Percentiles rank a stretch among this genome's conserved stretches.
Evolutionary conservation across 2,888 invertebrate species (phyloP).

Genomic region (Crepidodera aurea): DNA sequence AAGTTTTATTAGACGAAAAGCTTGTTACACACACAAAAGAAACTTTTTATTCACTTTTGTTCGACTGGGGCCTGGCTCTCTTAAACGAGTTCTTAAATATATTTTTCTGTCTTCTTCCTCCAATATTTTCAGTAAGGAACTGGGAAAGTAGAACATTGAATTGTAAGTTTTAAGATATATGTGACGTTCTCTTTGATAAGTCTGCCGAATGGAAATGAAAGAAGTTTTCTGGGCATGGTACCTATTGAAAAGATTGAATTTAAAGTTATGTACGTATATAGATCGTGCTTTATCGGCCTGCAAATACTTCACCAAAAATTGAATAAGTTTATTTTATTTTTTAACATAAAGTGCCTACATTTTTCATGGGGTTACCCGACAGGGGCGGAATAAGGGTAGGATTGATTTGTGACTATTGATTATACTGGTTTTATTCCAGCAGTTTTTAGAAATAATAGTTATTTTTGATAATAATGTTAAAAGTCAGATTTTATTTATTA

Average conservation of each 20-base stretch:
- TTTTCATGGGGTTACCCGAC: too few relatives aligned
- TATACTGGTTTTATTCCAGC: too few relatives aligned
- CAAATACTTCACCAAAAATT: slow-evolving; percentile 1
- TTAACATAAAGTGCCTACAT: too few relatives aligned
- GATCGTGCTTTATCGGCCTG: neutral
- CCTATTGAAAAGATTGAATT: slow-evolving; percentile 28
- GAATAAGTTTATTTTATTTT: neutral
- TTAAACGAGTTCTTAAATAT: slow-evolving; percentile 17
- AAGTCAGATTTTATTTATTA: too few relatives aligned
- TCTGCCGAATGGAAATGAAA: slow-evolving; percentile 17
- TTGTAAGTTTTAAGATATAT: slow-evolving; percentile 32
- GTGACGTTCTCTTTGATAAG: slow-evolving; percentile 25
- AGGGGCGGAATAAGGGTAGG: too few relatives aligned
- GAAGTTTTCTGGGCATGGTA: slow-evolving; percentile 8
- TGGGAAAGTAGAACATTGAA: slow-evolving; percentile 26
- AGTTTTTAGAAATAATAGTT: too few relatives aligned
- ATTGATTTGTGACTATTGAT: too few relatives aligned
- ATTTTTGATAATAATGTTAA: too few relatives aligned
- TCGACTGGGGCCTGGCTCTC: neutral
- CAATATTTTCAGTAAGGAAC: slow-evolving; percentile 5
- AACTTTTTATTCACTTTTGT: slow-evolving; percentile 19
- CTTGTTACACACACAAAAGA: slow-evolving; percentile 8
- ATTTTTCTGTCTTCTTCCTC: slow-evolving; percentile 15
- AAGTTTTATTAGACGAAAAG: slow-evolving; percentile 10
- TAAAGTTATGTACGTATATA: slow-evolving; percentile 15